Evolutionary conservation across 2,888 invertebrate genomes (phyloP).

Genomic region (Meiosimyza platycephala): DNA sequence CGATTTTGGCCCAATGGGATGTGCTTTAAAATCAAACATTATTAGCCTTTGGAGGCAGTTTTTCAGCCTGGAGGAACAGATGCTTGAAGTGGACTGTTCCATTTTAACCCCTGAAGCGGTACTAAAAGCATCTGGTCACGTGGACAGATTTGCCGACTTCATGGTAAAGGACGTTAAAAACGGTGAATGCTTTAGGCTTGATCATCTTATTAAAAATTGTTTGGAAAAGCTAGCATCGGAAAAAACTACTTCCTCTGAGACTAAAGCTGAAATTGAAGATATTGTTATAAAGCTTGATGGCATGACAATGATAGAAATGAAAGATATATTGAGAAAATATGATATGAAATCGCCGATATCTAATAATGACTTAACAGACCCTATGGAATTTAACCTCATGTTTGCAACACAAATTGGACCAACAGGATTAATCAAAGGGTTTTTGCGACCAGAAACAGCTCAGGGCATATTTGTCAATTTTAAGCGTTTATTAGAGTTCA

Average conservation of each 20-base stretch:
- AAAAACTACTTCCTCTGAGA: conserved; percentile 81
- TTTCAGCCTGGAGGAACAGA: conserved; percentile 97
- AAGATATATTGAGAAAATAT: conserved; percentile 83
- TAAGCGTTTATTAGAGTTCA: conserved; percentile 96
- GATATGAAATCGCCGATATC: conserved; percentile 95
- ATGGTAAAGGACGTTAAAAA: conserved; percentile 98
- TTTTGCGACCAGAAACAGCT: conserved; percentile 97
- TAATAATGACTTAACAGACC: conserved; percentile 93
- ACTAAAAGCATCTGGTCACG: conserved; percentile 97
- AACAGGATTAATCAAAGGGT: conserved; percentile 90
- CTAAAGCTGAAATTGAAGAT: conserved; percentile 65
- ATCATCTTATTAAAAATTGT: conserved; percentile 96
- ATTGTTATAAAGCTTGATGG: conserved; percentile 79
- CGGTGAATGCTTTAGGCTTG: conserved; percentile 97
- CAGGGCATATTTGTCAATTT: conserved; percentile 99
- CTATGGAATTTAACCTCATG: conserved; percentile 99
- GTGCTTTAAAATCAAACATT: conserved; percentile 96
- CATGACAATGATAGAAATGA: conserved; percentile 91
- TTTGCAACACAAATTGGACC: conserved; percentile 98
- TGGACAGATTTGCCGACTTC: conserved; percentile 97
- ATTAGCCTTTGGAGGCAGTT: conserved; percentile 93
- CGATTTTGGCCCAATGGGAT: conserved; percentile 99
- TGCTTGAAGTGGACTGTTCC: conserved; percentile 98
- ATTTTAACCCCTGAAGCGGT: conserved; percentile 97
- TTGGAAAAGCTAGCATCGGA: conserved; percentile 87